Conservation (phyloP, 1,140 invertebrate species). For the Periplaneta americana region DNA sequence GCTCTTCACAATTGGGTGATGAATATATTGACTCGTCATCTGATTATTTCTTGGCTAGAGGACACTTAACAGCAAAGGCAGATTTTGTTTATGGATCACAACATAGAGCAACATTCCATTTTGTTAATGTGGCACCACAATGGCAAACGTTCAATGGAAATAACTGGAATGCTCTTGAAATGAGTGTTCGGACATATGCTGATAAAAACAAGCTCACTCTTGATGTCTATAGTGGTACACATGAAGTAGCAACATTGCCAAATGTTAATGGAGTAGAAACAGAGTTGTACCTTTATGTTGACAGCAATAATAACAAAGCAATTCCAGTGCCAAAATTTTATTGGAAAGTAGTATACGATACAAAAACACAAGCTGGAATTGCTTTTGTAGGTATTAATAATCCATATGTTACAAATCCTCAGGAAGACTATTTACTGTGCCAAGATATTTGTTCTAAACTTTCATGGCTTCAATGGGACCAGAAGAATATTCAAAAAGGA, state of each 20-base stretch:
- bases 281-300: constrained; percentile 41
- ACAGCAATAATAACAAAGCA: constrained; percentile 34
- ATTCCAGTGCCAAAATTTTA: constrained; percentile 51
- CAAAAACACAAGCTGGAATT: constrained; percentile 40
- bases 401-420: constrained; percentile 38
- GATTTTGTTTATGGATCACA: constrained; percentile 34
- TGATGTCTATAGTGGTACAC: constrained; percentile 31
- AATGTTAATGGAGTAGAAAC: constrained; percentile 32
- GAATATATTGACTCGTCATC: constrained; percentile 30
- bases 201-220: background rate
- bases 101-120: constrained; percentile 39
- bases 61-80: constrained; percentile 38
- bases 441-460: constrained; percentile 44
- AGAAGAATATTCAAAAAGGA: constrained; percentile 45
- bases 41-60: constrained; percentile 32
- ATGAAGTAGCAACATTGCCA: constrained; percentile 28
- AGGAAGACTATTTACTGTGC: background rate
- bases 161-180: constrained; percentile 37
- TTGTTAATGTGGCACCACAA: constrained; percentile 40
- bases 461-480: constrained; percentile 46
- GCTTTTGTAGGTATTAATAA: constrained; percentile 60
- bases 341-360: constrained; percentile 57
- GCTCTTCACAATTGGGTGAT: constrained; percentile 26
- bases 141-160: constrained; percentile 43
- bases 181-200: constrained; percentile 1